These are phyloP conservation scores for Phymanthus crucifer DNA, from an alignment of 92 coral and sea anemone species.

Conservation along the genomic window DNA sequence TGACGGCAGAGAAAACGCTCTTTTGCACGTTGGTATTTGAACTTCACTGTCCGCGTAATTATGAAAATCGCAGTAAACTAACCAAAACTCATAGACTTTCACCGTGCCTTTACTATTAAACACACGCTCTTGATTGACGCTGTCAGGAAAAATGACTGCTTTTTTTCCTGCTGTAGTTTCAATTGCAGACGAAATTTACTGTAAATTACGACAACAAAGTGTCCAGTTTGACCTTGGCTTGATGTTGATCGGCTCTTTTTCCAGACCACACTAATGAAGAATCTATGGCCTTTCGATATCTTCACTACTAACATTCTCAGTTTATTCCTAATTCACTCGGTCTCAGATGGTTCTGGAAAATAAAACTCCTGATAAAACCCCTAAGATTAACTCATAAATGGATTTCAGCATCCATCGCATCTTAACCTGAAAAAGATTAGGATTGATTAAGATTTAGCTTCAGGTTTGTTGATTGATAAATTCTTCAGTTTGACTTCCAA, in stretches of 20 bases:
- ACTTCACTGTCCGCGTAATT: no score
- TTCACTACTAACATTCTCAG: not conserved
- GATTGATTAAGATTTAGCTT: constrained; percentile 9
- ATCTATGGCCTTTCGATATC: no score
- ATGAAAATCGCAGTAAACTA: not conserved
- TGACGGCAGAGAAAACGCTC: no score
- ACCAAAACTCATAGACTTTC: not conserved
- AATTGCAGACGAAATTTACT: no score
- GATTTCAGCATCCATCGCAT: constrained; percentile 1
- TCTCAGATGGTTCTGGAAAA: not conserved
- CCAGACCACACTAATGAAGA: no score
- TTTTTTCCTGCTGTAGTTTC: no score
- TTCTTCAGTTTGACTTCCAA: not conserved
- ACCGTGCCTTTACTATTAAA: not conserved
- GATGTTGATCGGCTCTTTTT: no score
- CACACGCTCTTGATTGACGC: no score
- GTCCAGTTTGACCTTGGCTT: no score
- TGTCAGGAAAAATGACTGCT: no score
- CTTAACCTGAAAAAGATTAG: constrained; percentile 13
- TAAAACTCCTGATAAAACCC: not conserved
- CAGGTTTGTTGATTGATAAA: constrained; percentile 14
- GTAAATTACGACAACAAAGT: no score
- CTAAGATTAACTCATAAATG: not conserved
- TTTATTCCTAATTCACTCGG: not conserved
- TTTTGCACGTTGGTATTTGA: no score